Base-by-base conservation (phyloP, 2,888 invertebrate genomes). In the Ichneumon xanthorius region DNA sequence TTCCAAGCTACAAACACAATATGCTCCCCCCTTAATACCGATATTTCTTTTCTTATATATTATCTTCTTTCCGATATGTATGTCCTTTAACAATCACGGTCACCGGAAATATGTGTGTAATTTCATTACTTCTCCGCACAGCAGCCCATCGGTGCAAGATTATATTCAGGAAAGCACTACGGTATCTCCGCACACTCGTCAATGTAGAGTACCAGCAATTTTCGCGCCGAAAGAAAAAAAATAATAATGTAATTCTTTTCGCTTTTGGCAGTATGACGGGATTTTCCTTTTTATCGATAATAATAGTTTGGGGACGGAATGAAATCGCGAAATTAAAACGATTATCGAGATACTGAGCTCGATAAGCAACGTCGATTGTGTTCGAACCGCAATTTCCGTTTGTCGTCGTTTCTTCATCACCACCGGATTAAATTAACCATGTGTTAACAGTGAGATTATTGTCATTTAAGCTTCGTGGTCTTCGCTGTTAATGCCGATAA, bases 401-500 rank as follows among this genome's bases (percentile, higher is more conserved):
- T 37, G 7, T 55, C 22, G n/a, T 37, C 14, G 11, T 37, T 63
- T 50, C 45, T 48, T 71, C 68, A 53, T 30, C 19, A 37, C 71
- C 50, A 82, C 48, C 33, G 53, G 45, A 40, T 45, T 40, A 30
- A 45, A 84, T 78, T 71, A 48, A 65, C 65, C 45, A 48, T 16
- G 26, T 50, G 6, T 67, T 33, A 67, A 70, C 55, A 40, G 14
- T 61, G 65, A 55, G 58, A 79, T 79, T 75, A 81, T 92, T 93
- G 92, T 92, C 92, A 86, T 86, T 78, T 93, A 95, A 90, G 95
- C 95, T 92, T 95, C 95, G 89, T 95, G 95, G 88, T 95, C 95
- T 87, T 94, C 94, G 85, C 94, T 94, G 89, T 95, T 95, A 88
- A 95, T 95, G 82, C 95, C 95, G 91, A 96, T 96, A 58, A 96